Evolutionary conservation across 2,113 vertebrate genomes (phyloP), one percentile per base, ranked within the genome.

Genomic region (Carlito syrichta): DNA sequence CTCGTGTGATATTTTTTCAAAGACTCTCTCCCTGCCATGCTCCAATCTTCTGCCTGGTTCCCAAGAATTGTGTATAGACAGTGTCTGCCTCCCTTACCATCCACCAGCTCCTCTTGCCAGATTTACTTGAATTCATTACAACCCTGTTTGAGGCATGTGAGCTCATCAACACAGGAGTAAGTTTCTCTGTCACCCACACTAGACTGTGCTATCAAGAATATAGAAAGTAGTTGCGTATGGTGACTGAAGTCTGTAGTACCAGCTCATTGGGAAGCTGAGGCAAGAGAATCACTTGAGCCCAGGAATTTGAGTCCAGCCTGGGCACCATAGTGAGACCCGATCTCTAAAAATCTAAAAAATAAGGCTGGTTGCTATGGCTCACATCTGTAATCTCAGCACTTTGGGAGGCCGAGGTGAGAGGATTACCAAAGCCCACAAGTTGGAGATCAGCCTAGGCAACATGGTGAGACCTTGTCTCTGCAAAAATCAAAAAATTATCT

Each of bases 1-100:
- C 89, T 91, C 94, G 79, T 95, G 86, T 94, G 85, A 86, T 96
- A 77, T 89, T 86, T 97, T 96, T 30, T 73, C 79, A 83, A 95
- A 89, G 84, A 91, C 32, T 66, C 52, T 92, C 76, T 93, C 56
- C 62, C 87, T 94, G 62, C 74, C 63, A 52, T 66, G 45, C 69
- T 96, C 52, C 77, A 50, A 93, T 96, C 89, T 43, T 40, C 66
- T 92, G 71, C 74, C 83, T 95, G 85, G 79, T 86, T 86, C 85
- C 84, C 45, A 84, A 56, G 14, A 92, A 58, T 58, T 48, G 81
- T 56, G 2, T 81, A 7, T 56, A 94, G 86, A 92, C 19, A 90
- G 20, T 85, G 11, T 91, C 85, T 93, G 23, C 27, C 58, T 89
- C 84, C 16, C 79, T 97, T 58, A 27, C 54, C 32, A 40, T 89